Percentiles rank a stretch among this genome's conserved stretches.
Conservation (phyloP, 1,140 invertebrate genomes). For the Bombus fervidus region DNA sequence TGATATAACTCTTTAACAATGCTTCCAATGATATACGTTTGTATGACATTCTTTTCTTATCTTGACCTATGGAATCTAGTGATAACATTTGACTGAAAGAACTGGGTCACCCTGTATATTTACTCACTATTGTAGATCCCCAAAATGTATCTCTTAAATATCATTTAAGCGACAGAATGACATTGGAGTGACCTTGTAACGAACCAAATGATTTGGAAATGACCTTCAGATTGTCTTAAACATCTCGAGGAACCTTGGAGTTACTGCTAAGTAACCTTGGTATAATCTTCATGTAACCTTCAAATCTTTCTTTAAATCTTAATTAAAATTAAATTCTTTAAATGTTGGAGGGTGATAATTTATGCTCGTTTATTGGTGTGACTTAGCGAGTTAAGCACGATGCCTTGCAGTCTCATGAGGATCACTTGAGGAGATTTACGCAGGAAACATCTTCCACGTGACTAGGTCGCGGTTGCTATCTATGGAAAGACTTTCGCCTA, state of each 20-base stretch:
- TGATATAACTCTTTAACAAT: too few relatives aligned
- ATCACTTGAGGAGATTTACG: background rate
- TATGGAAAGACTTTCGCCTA: slow-evolving; percentile 59
- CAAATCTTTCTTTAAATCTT: background rate
- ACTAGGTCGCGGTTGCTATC: slow-evolving; percentile 30
- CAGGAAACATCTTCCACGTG: background rate
- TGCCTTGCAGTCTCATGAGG: slow-evolving; percentile 15
- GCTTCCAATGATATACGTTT: too few relatives aligned
- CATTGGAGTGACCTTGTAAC: background rate
- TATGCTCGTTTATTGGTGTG: too few relatives aligned
- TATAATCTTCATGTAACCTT: background rate
- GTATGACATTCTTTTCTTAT: too few relatives aligned
- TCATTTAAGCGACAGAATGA: too few relatives aligned
- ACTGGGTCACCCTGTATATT: background rate
- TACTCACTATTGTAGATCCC: background rate
- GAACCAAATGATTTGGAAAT: background rate
- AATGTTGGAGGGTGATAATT: too few relatives aligned
- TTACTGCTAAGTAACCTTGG: too few relatives aligned
- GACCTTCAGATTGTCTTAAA: too few relatives aligned
- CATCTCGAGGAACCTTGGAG: too few relatives aligned
- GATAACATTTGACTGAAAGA: too few relatives aligned
- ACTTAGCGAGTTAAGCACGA: slow-evolving; percentile 8
- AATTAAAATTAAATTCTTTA: too few relatives aligned
- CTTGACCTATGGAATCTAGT: too few relatives aligned
- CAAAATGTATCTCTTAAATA: background rate